Conservation (phyloP, 2,888 invertebrate species). For the Augiades crinisus region DNA sequence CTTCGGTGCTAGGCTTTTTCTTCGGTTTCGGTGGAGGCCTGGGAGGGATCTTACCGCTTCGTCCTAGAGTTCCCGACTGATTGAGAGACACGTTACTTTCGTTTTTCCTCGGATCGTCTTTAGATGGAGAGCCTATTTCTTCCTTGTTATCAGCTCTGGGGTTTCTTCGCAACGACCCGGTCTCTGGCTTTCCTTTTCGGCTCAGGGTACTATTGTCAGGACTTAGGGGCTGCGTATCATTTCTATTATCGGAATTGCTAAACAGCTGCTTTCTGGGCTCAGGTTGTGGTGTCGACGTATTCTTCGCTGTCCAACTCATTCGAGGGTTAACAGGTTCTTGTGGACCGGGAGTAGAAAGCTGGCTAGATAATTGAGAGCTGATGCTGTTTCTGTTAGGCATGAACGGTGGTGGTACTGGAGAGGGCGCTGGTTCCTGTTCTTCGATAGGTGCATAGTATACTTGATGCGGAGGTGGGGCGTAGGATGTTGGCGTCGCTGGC, state of each 20-base stretch:
- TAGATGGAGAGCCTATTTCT: constrained; percentile 59
- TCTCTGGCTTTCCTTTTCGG: constrained; percentile 78
- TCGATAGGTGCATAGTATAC: constrained; percentile 78
- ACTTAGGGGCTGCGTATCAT: constrained; percentile 54
- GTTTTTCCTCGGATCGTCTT: constrained; percentile 61
- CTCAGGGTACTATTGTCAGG: constrained; percentile 63
- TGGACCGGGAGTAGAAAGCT: constrained; percentile 71
- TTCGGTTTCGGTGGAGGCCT: constrained; percentile 92
- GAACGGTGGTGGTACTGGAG: constrained; percentile 69
- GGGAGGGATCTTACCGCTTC: constrained; percentile 88
- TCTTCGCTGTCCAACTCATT: constrained; percentile 78
- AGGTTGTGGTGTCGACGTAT: constrained; percentile 70
- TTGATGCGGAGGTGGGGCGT: constrained; percentile 64
- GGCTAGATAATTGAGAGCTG: constrained; percentile 73
- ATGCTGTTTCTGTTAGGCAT: constrained; percentile 71
- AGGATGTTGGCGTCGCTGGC: constrained; percentile 81
- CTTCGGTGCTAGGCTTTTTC: constrained; percentile 84
- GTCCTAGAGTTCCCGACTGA: constrained; percentile 71
- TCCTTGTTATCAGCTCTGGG: constrained; percentile 57
- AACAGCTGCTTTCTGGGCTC: constrained; percentile 69
- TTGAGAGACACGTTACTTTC: constrained; percentile 58
- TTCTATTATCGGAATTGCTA: constrained; percentile 54
- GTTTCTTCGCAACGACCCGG: constrained; percentile 68
- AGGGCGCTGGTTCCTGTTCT: constrained; percentile 75
- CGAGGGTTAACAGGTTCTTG: constrained; percentile 72